Conservation (phyloP, 2,113 vertebrate genomes). For the Erythrocebus patas region DNA sequence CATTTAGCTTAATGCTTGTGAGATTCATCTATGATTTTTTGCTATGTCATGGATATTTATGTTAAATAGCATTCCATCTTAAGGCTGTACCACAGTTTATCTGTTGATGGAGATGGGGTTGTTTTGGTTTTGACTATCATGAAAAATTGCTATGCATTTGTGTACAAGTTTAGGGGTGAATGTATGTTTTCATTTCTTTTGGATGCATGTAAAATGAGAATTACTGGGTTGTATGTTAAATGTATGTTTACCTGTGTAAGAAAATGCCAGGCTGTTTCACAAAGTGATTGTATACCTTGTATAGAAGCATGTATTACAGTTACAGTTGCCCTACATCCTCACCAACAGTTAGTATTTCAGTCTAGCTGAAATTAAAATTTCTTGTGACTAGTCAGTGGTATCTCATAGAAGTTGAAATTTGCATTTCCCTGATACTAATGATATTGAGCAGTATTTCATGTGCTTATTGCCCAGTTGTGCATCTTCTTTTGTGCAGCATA, state of each 20-base stretch:
- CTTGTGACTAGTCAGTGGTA: neutral
- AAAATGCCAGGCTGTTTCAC: neutral
- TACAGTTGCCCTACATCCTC: neutral
- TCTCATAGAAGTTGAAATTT: constrained; percentile 11
- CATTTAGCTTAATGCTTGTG: neutral
- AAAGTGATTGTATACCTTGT: neutral
- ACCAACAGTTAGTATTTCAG: neutral
- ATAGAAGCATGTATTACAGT: neutral
- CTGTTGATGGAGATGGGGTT: neutral
- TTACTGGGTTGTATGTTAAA: neutral
- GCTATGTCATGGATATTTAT: neutral
- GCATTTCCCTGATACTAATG: neutral
- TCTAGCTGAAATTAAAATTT: constrained; percentile 6
- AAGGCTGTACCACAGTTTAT: neutral
- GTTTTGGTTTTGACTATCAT: neutral
- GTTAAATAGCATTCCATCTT: neutral
- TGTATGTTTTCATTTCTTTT: neutral
- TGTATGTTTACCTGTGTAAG: neutral
- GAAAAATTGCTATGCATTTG: neutral
- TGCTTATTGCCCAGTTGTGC: neutral
- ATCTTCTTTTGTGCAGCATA: neutral
- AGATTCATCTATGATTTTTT: neutral
- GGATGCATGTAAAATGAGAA: neutral
- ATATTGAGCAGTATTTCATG: neutral
- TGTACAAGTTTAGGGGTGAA: neutral